A percentile compares a stretch with the other conserved stretches of the same genome.
Evolutionary conservation across 2,797 vertebrate genomes (phyloP).

Genomic region (Hydrophis major): DNA sequence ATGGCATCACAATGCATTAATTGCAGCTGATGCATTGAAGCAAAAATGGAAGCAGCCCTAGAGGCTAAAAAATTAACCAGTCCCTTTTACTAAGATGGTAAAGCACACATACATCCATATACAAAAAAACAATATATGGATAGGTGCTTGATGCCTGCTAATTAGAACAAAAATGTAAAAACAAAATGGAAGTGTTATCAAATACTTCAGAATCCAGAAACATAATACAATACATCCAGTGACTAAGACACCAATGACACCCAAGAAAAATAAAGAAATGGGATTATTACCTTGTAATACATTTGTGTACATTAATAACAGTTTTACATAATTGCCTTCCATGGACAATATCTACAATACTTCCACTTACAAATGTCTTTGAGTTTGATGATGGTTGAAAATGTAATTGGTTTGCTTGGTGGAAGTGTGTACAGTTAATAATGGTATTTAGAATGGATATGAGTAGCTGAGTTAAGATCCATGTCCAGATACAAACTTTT

Average conservation of each 20-base stretch:
- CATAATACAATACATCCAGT: conserved; percentile 59
- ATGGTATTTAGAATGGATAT: neutral
- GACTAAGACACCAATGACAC: conserved; percentile 66
- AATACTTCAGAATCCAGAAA: conserved; percentile 64
- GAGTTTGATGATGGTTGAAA: conserved; percentile 40
- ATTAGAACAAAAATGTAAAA: conserved; percentile 63
- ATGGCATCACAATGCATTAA: conserved; percentile 73
- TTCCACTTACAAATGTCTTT: conserved; percentile 44
- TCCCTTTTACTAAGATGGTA: conserved; percentile 46
- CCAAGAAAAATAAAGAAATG: conserved; percentile 64
- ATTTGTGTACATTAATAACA: conserved; percentile 42
- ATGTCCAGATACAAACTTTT: conserved; percentile 23
- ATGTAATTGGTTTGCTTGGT: conserved; percentile 23
- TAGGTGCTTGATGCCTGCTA: conserved; percentile 55
- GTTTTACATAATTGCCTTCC: conserved; percentile 42
- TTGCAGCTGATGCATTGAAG: conserved; percentile 72
- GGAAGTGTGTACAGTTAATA: conserved; percentile 19
- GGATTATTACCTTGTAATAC: conserved; percentile 56
- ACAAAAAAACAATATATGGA: conserved; percentile 32
- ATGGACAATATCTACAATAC: conserved; percentile 47
- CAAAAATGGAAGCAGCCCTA: conserved; percentile 41
- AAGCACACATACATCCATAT: conserved; percentile 52
- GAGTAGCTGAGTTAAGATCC: conserved; percentile 13
- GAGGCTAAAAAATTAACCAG: conserved; percentile 18
- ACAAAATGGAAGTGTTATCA: conserved; percentile 60